These are phyloP conservation scores for Lagopus leucura DNA, from an alignment of 2,113 vertebrate species.

Conservation along the genomic window DNA sequence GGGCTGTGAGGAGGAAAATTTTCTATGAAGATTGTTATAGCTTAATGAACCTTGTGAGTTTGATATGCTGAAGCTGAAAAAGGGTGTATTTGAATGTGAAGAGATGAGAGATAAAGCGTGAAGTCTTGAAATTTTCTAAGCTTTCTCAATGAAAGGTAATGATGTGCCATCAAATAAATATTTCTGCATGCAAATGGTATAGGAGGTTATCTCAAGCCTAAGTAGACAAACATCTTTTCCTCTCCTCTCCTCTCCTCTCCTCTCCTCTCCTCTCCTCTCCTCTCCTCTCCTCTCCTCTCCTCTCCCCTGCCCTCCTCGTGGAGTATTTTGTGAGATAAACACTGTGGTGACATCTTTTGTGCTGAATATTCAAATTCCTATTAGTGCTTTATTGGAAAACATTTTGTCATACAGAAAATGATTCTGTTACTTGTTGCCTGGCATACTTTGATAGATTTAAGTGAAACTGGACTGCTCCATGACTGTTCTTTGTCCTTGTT, in stretches of 20 bases:
- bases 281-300: neutral
- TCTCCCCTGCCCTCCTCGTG: too few species aligned
- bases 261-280: neutral
- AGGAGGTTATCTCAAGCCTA: neutral
- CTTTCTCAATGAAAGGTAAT: slow-evolving; percentile 5
- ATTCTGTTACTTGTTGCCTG: neutral
- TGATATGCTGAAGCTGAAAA: neutral
- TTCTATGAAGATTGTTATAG: slow-evolving; percentile 22
- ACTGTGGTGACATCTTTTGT: neutral
- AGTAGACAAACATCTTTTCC: neutral
- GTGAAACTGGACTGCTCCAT: neutral
- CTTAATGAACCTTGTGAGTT: slow-evolving; percentile 22
- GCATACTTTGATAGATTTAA: neutral
- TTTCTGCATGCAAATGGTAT: slow-evolving; percentile 1
- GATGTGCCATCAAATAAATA: neutral
- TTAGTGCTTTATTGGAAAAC: neutral
- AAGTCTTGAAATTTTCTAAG: slow-evolving; percentile 27
- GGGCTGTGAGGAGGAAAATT: neutral
- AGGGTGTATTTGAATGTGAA: neutral
- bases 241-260: neutral
- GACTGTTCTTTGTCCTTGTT: neutral
- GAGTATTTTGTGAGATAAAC: neutral
- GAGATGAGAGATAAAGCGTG: slow-evolving; percentile 8
- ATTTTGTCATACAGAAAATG: neutral
- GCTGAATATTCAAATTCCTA: neutral